Conservation (phyloP, 2,113 vertebrate species). For the Clarias batrachus region DNA sequence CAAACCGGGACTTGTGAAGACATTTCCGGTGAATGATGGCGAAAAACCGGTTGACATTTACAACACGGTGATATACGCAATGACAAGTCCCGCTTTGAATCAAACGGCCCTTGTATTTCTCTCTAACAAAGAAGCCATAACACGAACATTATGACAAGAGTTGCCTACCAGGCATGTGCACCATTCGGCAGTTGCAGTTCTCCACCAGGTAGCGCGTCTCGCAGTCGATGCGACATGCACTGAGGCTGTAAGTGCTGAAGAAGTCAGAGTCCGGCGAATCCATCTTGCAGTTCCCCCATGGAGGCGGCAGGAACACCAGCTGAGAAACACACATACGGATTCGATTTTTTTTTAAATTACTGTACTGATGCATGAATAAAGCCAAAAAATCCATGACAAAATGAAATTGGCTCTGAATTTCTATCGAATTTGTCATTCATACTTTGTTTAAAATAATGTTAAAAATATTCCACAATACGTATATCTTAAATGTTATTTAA, state of each 20-base stretch:
- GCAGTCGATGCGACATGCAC: slow-evolving; percentile 94
- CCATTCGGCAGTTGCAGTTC: slow-evolving; percentile 99
- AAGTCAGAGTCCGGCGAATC: slow-evolving; percentile 88
- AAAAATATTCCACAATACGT: too few relatives aligned
- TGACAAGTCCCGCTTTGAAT: too few relatives aligned
- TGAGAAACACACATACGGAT: slow-evolving; percentile 58
- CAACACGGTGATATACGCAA: too few relatives aligned
- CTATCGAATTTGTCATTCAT: too few relatives aligned
- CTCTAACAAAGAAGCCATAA: neutral
- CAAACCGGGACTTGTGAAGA: too few relatives aligned
- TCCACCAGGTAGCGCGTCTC: slow-evolving; percentile 97
- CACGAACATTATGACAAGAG: too few relatives aligned
- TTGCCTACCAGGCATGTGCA: slow-evolving; percentile 92
- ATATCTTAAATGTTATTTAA: too few relatives aligned
- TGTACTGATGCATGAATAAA: neutral
- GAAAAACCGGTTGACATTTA: too few relatives aligned
- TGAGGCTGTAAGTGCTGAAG: slow-evolving; percentile 95
- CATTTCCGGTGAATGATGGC: too few relatives aligned
- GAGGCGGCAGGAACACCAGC: slow-evolving; percentile 93
- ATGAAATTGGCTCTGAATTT: too few relatives aligned
- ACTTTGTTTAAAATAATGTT: too few relatives aligned
- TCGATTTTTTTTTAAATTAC: neutral
- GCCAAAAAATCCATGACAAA: neutral
- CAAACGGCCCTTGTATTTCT: too few relatives aligned
- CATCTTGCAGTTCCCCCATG: slow-evolving; percentile 95